phyloP scores from a whole-genome alignment of 2,888 invertebrate species.

The Caenorhabditis japonica region DNA sequence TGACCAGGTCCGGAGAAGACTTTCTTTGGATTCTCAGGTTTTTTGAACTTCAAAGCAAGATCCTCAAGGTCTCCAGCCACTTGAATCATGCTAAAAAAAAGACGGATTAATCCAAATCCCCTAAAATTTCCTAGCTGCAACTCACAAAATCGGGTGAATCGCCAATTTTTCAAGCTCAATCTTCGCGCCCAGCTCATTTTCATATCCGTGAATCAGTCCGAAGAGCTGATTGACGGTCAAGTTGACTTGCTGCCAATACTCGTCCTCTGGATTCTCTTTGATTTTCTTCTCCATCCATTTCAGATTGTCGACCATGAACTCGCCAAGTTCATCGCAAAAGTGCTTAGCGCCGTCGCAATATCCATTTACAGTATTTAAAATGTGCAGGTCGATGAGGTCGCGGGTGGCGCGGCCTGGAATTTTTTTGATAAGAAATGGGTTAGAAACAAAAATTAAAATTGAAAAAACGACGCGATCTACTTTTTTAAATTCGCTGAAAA shows the following conservation, averaged over 20 bases:
- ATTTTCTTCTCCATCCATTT: conserved; percentile 69
- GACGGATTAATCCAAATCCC: too few relatives aligned
- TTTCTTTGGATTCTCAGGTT: conserved; percentile 68
- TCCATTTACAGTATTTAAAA: conserved; percentile 70
- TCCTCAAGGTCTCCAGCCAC: conserved; percentile 75
- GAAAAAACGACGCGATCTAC: not conserved
- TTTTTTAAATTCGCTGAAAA: not conserved
- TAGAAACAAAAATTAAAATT: too few relatives aligned
- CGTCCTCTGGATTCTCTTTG: conserved; percentile 67
- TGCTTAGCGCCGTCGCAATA: conserved; percentile 74
- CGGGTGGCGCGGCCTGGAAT: conserved; percentile 66
- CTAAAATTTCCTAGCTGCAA: too few relatives aligned
- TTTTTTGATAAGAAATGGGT: not conserved
- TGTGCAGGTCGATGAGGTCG: conserved; percentile 67
- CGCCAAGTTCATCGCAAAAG: conserved; percentile 70
- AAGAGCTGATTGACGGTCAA: conserved; percentile 61
- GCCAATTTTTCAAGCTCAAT: conserved; percentile 53
- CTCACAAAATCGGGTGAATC: conserved; percentile 71
- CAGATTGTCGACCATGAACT: conserved; percentile 70
- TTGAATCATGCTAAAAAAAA: conserved; percentile 72
- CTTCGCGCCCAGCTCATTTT: conserved; percentile 49
- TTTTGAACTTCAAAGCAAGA: conserved; percentile 74
- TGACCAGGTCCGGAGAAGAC: conserved; percentile 61
- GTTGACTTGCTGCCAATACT: conserved; percentile 73
- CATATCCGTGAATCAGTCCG: conserved; percentile 66